phyloP scores from a whole-genome alignment of 2,888 invertebrate genomes.

The Pachycephus smyrnensis region DNA sequence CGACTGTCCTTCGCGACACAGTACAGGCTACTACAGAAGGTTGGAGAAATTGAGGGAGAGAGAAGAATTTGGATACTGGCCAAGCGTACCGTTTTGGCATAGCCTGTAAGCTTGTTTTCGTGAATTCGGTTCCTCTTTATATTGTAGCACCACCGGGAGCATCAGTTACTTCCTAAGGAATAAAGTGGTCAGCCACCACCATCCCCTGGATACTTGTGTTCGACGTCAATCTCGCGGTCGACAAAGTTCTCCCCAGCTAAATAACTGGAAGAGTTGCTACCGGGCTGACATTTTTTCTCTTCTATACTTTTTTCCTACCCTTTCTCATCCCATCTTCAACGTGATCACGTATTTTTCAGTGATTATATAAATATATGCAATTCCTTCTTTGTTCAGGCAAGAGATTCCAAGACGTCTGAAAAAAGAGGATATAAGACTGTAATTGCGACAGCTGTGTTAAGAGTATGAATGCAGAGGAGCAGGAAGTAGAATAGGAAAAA shows the following conservation, averaged over 20 bases:
- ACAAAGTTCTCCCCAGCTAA: constrained; percentile 10
- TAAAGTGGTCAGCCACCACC: constrained; percentile 24
- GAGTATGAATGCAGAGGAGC: background rate
- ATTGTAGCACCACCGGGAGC: background rate
- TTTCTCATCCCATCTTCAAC: background rate
- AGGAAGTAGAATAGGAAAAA: background rate
- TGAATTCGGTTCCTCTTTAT: constrained; percentile 15
- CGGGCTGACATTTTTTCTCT: background rate
- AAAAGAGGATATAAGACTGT: background rate
- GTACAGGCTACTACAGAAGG: background rate
- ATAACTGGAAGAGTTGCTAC: background rate
- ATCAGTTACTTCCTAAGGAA: constrained; percentile 14
- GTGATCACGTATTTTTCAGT: background rate
- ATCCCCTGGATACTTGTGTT: constrained; percentile 8
- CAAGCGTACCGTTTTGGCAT: background rate
- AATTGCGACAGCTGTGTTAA: background rate
- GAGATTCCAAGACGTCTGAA: too few relatives aligned
- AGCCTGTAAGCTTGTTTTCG: constrained; percentile 25
- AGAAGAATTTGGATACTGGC: background rate
- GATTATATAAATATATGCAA: background rate
- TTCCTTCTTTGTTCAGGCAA: background rate
- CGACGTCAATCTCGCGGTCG: constrained; percentile 20
- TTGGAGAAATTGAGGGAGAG: background rate
- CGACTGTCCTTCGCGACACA: background rate
- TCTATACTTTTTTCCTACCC: background rate